Evolutionary conservation across 2,797 vertebrate genomes (phyloP), one percentile per base, ranked within the genome.

Genomic region (Ptychadena robeensis): DNA sequence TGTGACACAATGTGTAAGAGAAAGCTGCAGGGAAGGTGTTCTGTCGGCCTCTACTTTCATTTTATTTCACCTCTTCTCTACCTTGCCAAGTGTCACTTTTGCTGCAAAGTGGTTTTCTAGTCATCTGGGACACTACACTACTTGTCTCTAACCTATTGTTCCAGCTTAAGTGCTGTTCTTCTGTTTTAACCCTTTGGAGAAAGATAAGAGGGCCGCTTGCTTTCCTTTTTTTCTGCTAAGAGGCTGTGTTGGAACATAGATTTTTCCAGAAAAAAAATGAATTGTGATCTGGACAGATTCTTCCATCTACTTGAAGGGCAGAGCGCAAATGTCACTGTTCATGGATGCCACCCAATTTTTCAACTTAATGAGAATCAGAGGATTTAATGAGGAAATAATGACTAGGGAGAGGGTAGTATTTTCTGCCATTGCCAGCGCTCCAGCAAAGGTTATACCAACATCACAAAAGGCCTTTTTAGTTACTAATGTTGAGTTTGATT

Each of bases 71-170:
- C 82, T 75, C 64, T 64, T 80, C n/a, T 74, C 65, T 80, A 70
- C 71, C 64, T 80, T 84, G 77, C 82, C 77, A 84, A 84, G 82
- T 84, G 82, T 80, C 77, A 84, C 44, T 84, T 84, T 84, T 84
- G 64, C 82, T 80, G 82, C 82, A 84, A 84, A 84, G 82, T 84
- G 82, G 82, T 80, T 84, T 80, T 84, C 64, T 70, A 84, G 73
- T 80, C 71, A 64, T 74, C 65, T 80, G 82, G 82, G 82, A 80
- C 71, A 68, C 72, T 73, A 69, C 48, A 73, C 53, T 75, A 80
- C 82, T 84, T 74, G 25, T 73, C 31, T 70, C 35, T 75, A 80
- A 80, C 77, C 77, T 84, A 80, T 84, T 83, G 82, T 73, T 80
- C 82, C 35, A 80, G 48, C 64, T 30, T 35, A 72, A 70, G 74